Evolutionary conservation across 1,140 invertebrate species (phyloP).

Genomic region (Eumeta japonica): DNA sequence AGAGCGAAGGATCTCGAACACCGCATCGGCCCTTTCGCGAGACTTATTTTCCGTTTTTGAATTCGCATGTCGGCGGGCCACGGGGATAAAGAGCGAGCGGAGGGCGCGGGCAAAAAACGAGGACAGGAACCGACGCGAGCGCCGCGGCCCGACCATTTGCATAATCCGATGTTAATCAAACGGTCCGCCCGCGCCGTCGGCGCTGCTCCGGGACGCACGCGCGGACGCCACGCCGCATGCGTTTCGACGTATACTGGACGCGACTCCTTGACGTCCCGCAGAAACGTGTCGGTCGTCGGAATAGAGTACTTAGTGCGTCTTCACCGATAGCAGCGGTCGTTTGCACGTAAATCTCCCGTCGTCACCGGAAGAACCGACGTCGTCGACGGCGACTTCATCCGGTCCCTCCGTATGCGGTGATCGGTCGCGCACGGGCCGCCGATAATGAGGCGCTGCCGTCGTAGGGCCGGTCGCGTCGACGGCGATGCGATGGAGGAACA

Average conservation of each 20-base stretch:
- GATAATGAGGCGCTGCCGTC: constrained; percentile 1
- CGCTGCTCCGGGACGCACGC: constrained; percentile 10
- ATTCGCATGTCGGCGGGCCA: constrained; percentile 47
- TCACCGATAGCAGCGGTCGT: background rate
- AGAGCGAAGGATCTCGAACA: constrained; percentile 40
- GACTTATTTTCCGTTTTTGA: constrained; percentile 34
- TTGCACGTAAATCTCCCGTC: too few species aligned
- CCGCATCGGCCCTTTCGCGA: constrained; percentile 45
- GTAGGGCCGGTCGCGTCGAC: too few species aligned
- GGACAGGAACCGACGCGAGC: constrained; percentile 46
- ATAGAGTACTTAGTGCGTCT: too few species aligned
- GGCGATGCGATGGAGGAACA: too few species aligned
- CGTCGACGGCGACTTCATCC: constrained; percentile 14
- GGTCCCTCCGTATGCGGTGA: constrained; percentile 6
- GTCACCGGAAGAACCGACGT: too few species aligned
- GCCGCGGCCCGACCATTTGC: constrained; percentile 49
- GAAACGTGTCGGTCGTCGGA: too few species aligned
- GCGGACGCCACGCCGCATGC: constrained; percentile 17
- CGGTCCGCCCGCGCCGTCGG: constrained; percentile 3
- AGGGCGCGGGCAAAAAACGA: constrained; percentile 40
- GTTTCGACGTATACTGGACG: too few species aligned
- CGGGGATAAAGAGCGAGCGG: constrained; percentile 41
- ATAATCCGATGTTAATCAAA: constrained; percentile 57
- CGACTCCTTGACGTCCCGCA: too few species aligned
- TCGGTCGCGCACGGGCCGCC: constrained; percentile 3